These are phyloP conservation scores for Salpingus planirostris DNA, from an alignment of 2,888 invertebrate genomes.

Conservation along the genomic window DNA sequence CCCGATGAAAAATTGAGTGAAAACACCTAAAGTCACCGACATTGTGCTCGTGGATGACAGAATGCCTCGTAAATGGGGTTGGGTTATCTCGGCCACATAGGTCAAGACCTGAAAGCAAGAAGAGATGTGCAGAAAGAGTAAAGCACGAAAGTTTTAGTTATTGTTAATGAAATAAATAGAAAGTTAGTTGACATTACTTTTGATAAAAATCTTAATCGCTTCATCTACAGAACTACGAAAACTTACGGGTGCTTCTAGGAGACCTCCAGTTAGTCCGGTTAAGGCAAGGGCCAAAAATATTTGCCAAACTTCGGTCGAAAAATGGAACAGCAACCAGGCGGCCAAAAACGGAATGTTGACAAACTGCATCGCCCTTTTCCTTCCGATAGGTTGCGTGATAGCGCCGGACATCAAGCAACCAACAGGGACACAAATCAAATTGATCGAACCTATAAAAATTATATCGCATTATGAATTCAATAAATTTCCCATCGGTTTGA, in stretches of 20 bases:
- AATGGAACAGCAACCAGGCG: conserved; percentile 68
- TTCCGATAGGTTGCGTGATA: conserved; percentile 61
- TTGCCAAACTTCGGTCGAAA: conserved; percentile 51
- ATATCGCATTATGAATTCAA: background rate
- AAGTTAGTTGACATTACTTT: too few species aligned
- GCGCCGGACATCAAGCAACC: conserved; percentile 69
- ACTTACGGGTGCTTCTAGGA: conserved; percentile 72
- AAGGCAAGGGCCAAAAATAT: conserved; percentile 62
- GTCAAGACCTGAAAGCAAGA: conserved; percentile 58
- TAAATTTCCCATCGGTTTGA: background rate
- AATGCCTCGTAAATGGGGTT: conserved; percentile 66
- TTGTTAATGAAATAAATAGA: too few species aligned
- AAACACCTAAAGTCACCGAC: conserved; percentile 66
- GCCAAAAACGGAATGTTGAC: conserved; percentile 65
- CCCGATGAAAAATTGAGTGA: conserved; percentile 68
- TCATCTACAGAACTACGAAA: too few species aligned
- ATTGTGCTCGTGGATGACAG: conserved; percentile 65
- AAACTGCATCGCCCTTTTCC: conserved; percentile 66
- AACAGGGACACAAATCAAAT: conserved; percentile 68
- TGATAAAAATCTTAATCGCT: too few species aligned
- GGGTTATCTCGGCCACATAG: conserved; percentile 74
- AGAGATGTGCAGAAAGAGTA: conserved; percentile 4
- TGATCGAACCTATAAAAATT: conserved; percentile 55
- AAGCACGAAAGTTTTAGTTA: too few species aligned
- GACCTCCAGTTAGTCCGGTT: conserved; percentile 67